Base-by-base conservation (phyloP, 1,140 invertebrate genomes). In the Drosophila repleta region DNA sequence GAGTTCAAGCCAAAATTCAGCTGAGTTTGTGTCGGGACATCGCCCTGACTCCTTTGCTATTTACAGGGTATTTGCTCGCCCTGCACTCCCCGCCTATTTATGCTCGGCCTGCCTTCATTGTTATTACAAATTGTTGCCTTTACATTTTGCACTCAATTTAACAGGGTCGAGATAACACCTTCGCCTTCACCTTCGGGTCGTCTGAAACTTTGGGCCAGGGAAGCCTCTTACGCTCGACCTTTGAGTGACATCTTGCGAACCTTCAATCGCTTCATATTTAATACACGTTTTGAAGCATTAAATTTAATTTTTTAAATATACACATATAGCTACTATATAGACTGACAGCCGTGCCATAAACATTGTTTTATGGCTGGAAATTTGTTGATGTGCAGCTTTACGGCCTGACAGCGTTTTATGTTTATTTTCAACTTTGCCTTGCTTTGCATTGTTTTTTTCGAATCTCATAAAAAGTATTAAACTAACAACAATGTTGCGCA, bases 111-210 rank as follows among this genome's bases (percentile, higher is more conserved):
- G 46, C 52, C 49, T 32, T 21, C 32, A 29, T 57, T 57, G 57
- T 61, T 62, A 52, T 45, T 69, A 53, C 67, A 64, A 69, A 62
- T 69, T 35, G 32, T 69, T 62, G 26, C 39, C 29, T 70, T 43
- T 65, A 57, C 52, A 72, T 72, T 72, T 85, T 80, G 52, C 81
- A 76, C 37, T 84, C 81, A 68, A 85, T 84, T 84, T 68, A 71
- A 58, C 81, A 77, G 67, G 55, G 61, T 63, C 66, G 56, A 20
- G 56, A 20, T 45, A 66, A 51, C 46, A 46, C 65, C 46, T 52
- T 49, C 35, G 17, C 61, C 11, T 17, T n/a, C n/a, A n/a, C n/a
- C n/a, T n/a, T n/a, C n/a, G n/a, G n/a, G n/a, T n/a, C 13, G 37
- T 4, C 10, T 6, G 3, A 60, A 67, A 61, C 46, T 52, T 68